These are phyloP conservation scores for Drosophila phalerata DNA, from an alignment of 2,888 invertebrate species.

Conservation along the genomic window DNA sequence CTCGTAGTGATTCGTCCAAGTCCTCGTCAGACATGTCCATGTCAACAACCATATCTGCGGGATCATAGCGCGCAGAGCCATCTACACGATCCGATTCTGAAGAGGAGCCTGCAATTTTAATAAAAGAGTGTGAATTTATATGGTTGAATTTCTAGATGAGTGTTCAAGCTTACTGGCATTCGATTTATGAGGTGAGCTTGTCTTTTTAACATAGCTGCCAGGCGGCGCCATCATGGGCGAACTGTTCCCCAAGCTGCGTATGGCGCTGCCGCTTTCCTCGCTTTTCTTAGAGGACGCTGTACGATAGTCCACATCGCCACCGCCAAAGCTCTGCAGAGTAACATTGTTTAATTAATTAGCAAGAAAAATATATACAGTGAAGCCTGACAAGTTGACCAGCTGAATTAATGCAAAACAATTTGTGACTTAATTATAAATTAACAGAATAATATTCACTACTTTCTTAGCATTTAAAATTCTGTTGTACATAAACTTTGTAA, in stretches of 20 bases:
- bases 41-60: constrained; percentile 91
- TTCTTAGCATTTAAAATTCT: no score
- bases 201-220: constrained; percentile 51
- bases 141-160: neutral
- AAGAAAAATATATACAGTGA: neutral
- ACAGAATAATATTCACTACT: neutral
- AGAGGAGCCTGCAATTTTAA: constrained; percentile 69
- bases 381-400: neutral
- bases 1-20: constrained; percentile 84
- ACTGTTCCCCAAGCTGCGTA: constrained; percentile 56
- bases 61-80: constrained; percentile 82
- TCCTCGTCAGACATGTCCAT: constrained; percentile 96
- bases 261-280: constrained; percentile 51
- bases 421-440: neutral
- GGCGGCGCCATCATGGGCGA: constrained; percentile 75
- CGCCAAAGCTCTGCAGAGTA: constrained; percentile 73
- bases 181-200: constrained; percentile 79
- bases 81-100: constrained; percentile 82
- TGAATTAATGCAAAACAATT: neutral
- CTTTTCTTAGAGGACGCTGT: constrained; percentile 37
- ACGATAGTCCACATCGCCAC: constrained; percentile 83
- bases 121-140: neutral
- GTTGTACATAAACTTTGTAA: neutral
- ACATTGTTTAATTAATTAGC: neutral
- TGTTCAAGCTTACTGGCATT: constrained; percentile 72